Base-by-base conservation (phyloP, 2,797 vertebrate species). In the Stomatorhinus walkeri region DNA sequence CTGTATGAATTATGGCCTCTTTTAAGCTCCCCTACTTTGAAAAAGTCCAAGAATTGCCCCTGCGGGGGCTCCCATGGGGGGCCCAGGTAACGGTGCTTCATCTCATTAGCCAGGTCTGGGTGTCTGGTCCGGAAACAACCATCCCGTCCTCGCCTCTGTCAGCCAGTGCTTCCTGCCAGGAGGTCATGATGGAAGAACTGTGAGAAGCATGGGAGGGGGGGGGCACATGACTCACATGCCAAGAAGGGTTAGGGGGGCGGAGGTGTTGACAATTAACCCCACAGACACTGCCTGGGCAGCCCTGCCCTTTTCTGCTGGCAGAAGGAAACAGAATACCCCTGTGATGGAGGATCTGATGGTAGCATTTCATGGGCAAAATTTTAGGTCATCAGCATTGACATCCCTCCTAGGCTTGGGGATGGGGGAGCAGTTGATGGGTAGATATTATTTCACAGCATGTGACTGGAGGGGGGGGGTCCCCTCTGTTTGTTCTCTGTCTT, bases 141-240 rank as follows among this genome's bases (percentile, higher is more conserved):
- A 7, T 3, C 16, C 83, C 0, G 2, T 16, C 24, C 4, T 54
- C 36, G 28, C 14, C 28, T 10, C 49, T 56, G 84, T 8, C 84
- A 86, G n/a, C 5, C 24, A 54, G 49, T 14, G 24, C 22, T 9
- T 52, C n/a, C 43, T 32, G 84, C 51, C 84, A 54, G 84, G 24
- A 94, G 93, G 93, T 94, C 94, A 95, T 95, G 94, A 94, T 94
- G 91, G 94, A 91, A 81, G 93, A 93, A 68, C 64, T 94, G 93
- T 93, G 94, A 43, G 94, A 94, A 10, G 94, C 94, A 92, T 92
- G 54, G 54, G 14, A 4, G 52, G 49, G 51, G 89, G 90, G 92
- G 56, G 92, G 14, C 24, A 72, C 64, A 72, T 14, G 28, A 24
- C 12, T 32, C 9, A 72, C 64, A 72, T 72, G 64, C 64, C 10